Evolutionary conservation across 1,140 invertebrate genomes (phyloP).

Genomic region (Bombus superbus): DNA sequence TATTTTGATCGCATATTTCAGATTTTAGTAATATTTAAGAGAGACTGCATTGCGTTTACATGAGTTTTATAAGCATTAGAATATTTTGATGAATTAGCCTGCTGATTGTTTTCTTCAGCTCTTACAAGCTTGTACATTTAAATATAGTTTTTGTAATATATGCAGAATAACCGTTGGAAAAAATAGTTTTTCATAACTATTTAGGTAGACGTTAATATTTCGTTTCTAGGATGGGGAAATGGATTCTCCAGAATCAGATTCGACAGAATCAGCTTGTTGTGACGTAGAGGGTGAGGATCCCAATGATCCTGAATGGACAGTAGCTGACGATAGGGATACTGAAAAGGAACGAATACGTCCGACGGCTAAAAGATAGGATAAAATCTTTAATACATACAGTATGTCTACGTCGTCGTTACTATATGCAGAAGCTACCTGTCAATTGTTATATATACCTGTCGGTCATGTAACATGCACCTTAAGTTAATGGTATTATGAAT

Average conservation of each 20-base stretch:
- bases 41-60: slow-evolving; percentile 34
- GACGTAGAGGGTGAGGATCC: slow-evolving; percentile 88
- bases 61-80: slow-evolving; percentile 50
- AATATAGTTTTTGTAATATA: slow-evolving; percentile 59
- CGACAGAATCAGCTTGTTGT: slow-evolving; percentile 84
- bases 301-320: slow-evolving; percentile 91
- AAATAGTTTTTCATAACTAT: slow-evolving; percentile 22
- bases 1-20: slow-evolving; percentile 53
- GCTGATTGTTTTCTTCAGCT: slow-evolving; percentile 59
- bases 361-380: slow-evolving; percentile 82
- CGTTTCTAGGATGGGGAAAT: slow-evolving; percentile 77
- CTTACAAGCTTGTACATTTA: slow-evolving; percentile 57
- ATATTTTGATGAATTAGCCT: slow-evolving; percentile 51
- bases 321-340: slow-evolving; percentile 79
- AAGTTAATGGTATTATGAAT: slow-evolving; percentile 82
- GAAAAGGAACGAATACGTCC: slow-evolving; percentile 82
- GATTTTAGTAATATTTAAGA: slow-evolving; percentile 55
- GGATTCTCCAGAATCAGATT: slow-evolving; percentile 84
- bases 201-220: slow-evolving; percentile 56
- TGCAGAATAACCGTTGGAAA: slow-evolving; percentile 45
- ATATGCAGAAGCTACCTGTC: slow-evolving; percentile 80
- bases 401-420: slow-evolving; percentile 75
- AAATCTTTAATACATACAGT: slow-evolving; percentile 74
- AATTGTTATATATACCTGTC: slow-evolving; percentile 81
- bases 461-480: slow-evolving; percentile 80